A percentile compares a stretch with the other conserved stretches of the same genome.
These are phyloP conservation scores for Lagria hirta DNA, from an alignment of 2,888 invertebrate species.

Conservation along the genomic window DNA sequence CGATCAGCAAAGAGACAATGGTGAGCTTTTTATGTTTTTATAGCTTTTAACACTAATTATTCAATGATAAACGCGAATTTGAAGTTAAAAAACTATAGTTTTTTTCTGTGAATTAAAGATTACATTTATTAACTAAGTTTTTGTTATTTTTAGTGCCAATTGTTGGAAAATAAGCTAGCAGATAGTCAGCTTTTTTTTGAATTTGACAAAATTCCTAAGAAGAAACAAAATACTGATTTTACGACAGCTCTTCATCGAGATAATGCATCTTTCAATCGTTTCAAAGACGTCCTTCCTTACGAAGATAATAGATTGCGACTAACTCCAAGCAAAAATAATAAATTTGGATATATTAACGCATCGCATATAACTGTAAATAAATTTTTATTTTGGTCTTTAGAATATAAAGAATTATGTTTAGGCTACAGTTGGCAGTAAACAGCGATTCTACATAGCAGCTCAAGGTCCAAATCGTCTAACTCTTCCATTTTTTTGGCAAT, in stretches of 20 bases:
- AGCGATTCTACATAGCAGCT: conserved; percentile 84
- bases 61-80: too few relatives aligned
- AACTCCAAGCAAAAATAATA: conserved; percentile 79
- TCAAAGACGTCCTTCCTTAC: conserved; percentile 81
- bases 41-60: too few relatives aligned
- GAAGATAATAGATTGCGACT: conserved; percentile 85
- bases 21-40: too few relatives aligned
- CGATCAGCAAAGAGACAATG: conserved; percentile 79
- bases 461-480: conserved; percentile 67
- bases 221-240: conserved; percentile 70
- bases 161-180: conserved; percentile 67
- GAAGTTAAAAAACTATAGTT: too few relatives aligned
- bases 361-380: conserved; percentile 78
- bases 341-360: conserved; percentile 89
- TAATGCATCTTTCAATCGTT: conserved; percentile 59
- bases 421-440: conserved; percentile 81
- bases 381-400: conserved; percentile 4
- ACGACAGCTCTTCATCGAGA: conserved; percentile 73
- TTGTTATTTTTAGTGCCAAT: conserved; percentile 58
- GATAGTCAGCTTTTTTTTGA: conserved; percentile 78
- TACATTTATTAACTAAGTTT: too few relatives aligned
- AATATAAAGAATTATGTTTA: conserved; percentile 44
- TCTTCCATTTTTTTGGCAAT: conserved; percentile 76
- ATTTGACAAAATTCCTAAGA: conserved; percentile 81
- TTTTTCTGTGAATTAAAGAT: too few relatives aligned